phyloP scores from a whole-genome alignment of 2,113 vertebrate genomes.

The Ictalurus furcatus region DNA sequence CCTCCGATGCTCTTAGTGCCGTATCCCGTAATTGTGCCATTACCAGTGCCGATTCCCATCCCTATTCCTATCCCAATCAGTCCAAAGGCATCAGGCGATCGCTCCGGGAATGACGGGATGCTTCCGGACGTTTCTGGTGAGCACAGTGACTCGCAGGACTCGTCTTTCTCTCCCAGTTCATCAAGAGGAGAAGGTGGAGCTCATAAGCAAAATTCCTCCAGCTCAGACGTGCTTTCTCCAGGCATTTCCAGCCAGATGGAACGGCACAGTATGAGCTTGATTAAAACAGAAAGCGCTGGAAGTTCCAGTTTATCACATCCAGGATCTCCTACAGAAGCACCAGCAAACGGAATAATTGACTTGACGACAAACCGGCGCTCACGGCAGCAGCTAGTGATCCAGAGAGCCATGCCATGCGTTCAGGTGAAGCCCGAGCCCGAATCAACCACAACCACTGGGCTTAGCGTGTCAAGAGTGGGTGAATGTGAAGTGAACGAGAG shows the following conservation, averaged over 20 bases:
- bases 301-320: slow-evolving; percentile 70
- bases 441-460: slow-evolving; percentile 56
- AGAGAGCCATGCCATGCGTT: slow-evolving; percentile 80
- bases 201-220: slow-evolving; percentile 79
- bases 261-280: slow-evolving; percentile 76
- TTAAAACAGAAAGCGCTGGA: slow-evolving; percentile 81
- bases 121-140: slow-evolving; percentile 80
- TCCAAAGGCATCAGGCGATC: slow-evolving; percentile 85
- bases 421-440: slow-evolving; percentile 89
- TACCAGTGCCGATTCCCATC: slow-evolving; percentile 95
- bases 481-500: slow-evolving; percentile 65
- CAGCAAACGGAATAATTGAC: slow-evolving; percentile 93
- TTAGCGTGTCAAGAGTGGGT: slow-evolving; percentile 28
- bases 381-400: slow-evolving; percentile 90
- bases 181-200: slow-evolving; percentile 71
- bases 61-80: slow-evolving; percentile 91
- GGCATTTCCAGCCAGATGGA: slow-evolving; percentile 81
- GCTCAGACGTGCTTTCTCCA: slow-evolving; percentile 78
- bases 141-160: slow-evolving; percentile 76
- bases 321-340: slow-evolving; percentile 74
- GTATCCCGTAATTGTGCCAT: slow-evolving; percentile 95
- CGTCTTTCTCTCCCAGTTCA: slow-evolving; percentile 74
- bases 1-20: slow-evolving; percentile 96
- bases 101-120: slow-evolving; percentile 81
- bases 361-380: slow-evolving; percentile 87